Evolutionary conservation across 2,113 vertebrate genomes (phyloP).

Genomic region (Pseudonaja textilis): DNA sequence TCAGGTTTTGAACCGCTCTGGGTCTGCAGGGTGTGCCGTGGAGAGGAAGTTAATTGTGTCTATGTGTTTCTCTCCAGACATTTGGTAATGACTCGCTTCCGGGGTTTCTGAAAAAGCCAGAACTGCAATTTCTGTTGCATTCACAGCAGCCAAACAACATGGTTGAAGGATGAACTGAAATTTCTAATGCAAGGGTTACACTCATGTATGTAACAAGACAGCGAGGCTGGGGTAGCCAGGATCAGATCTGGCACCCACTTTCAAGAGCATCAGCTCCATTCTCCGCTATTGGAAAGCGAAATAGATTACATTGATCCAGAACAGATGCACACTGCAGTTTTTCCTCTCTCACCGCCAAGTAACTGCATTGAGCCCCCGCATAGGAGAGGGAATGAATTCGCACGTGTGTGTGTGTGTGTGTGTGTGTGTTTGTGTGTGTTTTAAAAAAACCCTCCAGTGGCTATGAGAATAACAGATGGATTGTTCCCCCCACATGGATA

Average conservation of each 20-base stretch:
- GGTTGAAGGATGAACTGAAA: background rate
- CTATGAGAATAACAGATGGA: background rate
- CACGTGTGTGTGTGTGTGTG: no score
- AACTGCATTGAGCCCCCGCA: background rate
- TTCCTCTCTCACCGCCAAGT: background rate
- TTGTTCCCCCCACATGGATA: background rate
- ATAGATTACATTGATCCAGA: background rate
- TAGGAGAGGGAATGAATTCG: background rate
- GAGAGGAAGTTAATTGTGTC: background rate
- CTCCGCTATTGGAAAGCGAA: background rate
- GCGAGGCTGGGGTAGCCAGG: background rate
- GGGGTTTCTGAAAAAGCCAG: background rate
- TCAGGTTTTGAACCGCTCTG: constrained; percentile 14
- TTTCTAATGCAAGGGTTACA: background rate
- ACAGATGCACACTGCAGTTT: background rate
- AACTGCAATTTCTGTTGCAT: background rate
- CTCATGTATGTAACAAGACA: background rate
- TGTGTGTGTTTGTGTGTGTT: no score
- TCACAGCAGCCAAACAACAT: background rate
- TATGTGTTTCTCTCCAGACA: background rate
- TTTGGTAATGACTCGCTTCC: background rate
- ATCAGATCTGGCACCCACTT: background rate
- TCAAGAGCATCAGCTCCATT: background rate
- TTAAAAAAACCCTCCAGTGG: background rate
- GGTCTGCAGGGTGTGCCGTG: background rate